Base-by-base conservation (phyloP, 2,888 invertebrate genomes). In the Acanthococcus lagerstroemiae region DNA sequence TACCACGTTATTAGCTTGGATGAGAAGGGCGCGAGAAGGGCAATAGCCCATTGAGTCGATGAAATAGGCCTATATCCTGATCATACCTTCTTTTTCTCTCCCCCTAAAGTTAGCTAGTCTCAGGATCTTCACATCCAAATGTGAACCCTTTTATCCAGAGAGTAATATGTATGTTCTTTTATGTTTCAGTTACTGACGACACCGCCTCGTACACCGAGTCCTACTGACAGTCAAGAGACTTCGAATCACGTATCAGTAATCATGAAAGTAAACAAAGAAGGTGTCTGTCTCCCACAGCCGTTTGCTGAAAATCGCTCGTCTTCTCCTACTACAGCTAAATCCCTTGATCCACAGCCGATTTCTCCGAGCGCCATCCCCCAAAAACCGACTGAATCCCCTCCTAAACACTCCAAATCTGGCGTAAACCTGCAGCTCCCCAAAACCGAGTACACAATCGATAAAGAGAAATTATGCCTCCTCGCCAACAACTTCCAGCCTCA, bases 191-290 rank as follows among this genome's bases (percentile, higher is more conserved):
- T 46, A 9, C 44, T 58, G 24, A 80, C 81, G 24, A 76, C 76
- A 68, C 83, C 83, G 52, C 83, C 83, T 22, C 68, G 74, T 46
- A 73, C 74, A 21, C 74, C 77, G 4, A 78, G 77, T 69, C 82
- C 82, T 6, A n/a, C n/a, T n/a, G 80, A 72, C 75, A 74, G 74
- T 26, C 37, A 65, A 17, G 17, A 55, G 45, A 74, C 75, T 2
- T 71, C 73, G 4, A 72, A 74, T 67, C 75, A 76, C 77, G 82
- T 61, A 80, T 90, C 90, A 12, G 92, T 93, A 70, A 92, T 92
- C 71, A 91, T 90, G 88, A 84, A 84, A 71, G 90, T 88, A 6
- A 86, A 87, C 75, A 86, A 86, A 69, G 87, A 89, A 74, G 91
- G 90, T 50, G 85, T 87, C 37, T 88, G 85, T 78, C 73, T 72